phyloP scores from a whole-genome alignment of 2,797 vertebrate genomes.

The Enteromius afrohamiltoni region DNA sequence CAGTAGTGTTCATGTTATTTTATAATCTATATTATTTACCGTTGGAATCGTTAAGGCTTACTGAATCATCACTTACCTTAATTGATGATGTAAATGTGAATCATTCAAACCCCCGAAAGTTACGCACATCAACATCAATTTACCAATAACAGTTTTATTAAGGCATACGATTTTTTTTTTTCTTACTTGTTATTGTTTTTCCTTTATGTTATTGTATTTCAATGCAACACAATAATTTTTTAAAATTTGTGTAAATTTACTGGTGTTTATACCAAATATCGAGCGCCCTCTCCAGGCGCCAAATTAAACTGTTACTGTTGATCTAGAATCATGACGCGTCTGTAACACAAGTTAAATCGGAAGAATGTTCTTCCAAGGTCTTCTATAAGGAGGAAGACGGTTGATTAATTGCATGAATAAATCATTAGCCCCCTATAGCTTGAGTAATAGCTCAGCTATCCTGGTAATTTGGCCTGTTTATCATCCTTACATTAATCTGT shows the following conservation, averaged over 20 bases:
- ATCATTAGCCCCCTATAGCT: neutral
- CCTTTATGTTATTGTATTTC: too few relatives aligned
- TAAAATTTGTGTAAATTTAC: neutral
- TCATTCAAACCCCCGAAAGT: too few relatives aligned
- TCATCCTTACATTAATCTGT: neutral
- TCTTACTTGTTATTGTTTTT: too few relatives aligned
- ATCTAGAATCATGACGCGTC: neutral
- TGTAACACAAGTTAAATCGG: neutral
- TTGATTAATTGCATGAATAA: constrained; percentile 5
- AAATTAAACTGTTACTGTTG: neutral
- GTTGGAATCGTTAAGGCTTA: too few relatives aligned
- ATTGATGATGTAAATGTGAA: too few relatives aligned
- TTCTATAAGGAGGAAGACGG: neutral
- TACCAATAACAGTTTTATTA: too few relatives aligned
- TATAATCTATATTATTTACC: too few relatives aligned
- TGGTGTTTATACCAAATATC: neutral
- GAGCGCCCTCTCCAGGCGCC: constrained; percentile 12
- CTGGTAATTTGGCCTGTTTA: constrained; percentile 34
- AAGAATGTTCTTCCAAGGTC: neutral
- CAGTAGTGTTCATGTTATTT: neutral
- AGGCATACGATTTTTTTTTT: too few relatives aligned
- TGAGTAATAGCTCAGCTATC: constrained; percentile 19
- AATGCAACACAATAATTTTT: too few relatives aligned
- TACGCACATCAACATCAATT: too few relatives aligned
- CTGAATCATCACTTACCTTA: too few relatives aligned